These are phyloP conservation scores for Poliocrania exsul DNA, from an alignment of 2,797 vertebrate genomes.

Conservation along the genomic window DNA sequence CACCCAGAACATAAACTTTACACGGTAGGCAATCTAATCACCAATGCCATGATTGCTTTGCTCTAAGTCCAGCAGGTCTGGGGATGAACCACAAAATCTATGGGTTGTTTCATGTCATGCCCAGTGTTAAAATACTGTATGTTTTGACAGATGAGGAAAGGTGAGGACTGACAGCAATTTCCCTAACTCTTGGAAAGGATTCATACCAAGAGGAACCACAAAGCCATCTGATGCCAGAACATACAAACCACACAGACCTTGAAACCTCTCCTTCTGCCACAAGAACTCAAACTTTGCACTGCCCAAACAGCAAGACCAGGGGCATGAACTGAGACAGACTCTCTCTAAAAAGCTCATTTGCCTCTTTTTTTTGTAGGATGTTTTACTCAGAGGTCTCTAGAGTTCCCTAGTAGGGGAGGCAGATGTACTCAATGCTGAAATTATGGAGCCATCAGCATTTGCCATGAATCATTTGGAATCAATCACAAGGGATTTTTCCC, in stretches of 20 bases:
- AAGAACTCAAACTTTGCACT: neutral
- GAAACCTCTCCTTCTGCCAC: neutral
- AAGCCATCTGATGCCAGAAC: neutral
- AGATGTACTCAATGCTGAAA: neutral
- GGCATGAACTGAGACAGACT: neutral
- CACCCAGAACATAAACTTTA: neutral
- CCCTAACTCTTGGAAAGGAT: neutral
- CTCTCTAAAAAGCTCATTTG: neutral
- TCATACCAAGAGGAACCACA: neutral
- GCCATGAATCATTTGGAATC: neutral
- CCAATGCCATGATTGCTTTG: neutral
- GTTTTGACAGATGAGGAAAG: neutral
- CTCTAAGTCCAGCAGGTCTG: neutral
- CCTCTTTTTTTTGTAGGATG: neutral
- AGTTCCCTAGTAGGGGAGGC: neutral
- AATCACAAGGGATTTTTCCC: neutral
- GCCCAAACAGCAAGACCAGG: rapidly evolving
- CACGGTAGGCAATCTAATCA: rapidly evolving
- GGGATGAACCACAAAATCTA: neutral
- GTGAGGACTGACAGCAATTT: neutral
- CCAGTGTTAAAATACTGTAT: neutral
- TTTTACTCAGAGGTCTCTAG: neutral
- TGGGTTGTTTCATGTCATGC: neutral
- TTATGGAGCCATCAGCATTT: neutral
- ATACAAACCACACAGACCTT: neutral